Base-by-base conservation (phyloP, 1,140 invertebrate species). In the Pygmarrhopalites habei region DNA sequence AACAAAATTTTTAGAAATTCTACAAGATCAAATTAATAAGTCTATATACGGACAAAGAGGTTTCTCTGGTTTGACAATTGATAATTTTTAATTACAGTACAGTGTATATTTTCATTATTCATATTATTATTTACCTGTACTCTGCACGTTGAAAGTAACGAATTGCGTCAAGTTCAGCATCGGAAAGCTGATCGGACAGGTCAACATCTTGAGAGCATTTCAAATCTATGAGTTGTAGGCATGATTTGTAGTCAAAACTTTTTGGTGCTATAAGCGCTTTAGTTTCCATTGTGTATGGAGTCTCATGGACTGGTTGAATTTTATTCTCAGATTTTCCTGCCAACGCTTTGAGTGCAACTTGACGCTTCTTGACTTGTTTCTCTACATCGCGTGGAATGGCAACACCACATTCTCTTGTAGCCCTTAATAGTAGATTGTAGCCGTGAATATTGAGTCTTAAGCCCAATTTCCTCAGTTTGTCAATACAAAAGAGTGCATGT, bases 401-500 rank as follows among this genome's bases (percentile, higher is more conserved):
- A 39, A 70, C 67, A 32, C 35, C 57, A 77, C 89, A 92, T 71
- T 95, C 89, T 67, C 86, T 82, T 0, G 85, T 82, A 73, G 82
- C 83, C 69, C 85, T 79, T 4, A 95, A 72, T 69, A 96, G 76
- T 25, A 93, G 78, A 82, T 94, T 93, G 71, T 88, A 95, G 7
- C 82, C 83, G 66, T 79, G 85, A 62, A 87, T 74, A 72, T 82
- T 81, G 1, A 89, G 89, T 55, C 75, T 79, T 4, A 92, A 77
- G 49, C 78, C 80, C 66, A 79, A 77, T 58, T 78, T 71, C 30
- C 82, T 72, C 85, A 95, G 87, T 77, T 89, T 85, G 51, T 86
- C 82, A 89, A 90, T 95, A n/a, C 92, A 83, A 58, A 85, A 72
- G 29, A 96, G 73, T 49, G 86, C 85, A 79, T 90, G 83, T 67